Conservation (phyloP, 2,113 vertebrate species). For the Calidris pygmaea region DNA sequence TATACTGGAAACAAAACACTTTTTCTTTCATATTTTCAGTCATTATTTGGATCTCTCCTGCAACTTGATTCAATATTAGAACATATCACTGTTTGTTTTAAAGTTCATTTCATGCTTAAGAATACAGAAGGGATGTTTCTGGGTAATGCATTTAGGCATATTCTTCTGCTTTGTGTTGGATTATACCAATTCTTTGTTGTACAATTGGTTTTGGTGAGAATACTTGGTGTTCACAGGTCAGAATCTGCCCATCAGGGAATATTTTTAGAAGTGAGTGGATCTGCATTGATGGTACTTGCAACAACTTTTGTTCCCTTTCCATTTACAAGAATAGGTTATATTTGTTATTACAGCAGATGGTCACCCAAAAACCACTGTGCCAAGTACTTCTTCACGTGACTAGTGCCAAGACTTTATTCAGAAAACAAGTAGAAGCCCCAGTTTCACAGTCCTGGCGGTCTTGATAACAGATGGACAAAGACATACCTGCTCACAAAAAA, state of each 20-base stretch:
- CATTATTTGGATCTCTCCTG: background rate
- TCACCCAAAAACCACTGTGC: background rate
- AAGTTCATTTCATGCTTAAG: background rate
- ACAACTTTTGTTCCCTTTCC: background rate
- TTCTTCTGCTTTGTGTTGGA: background rate
- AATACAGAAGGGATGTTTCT: background rate
- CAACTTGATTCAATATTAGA: background rate
- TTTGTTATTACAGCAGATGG: background rate
- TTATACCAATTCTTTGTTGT: background rate
- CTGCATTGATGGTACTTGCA: background rate
- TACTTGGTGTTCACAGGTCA: background rate
- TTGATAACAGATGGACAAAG: background rate
- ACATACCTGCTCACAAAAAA: background rate
- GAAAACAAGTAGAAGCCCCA: background rate
- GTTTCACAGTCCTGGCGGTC: background rate
- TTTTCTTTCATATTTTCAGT: background rate
- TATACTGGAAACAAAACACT: background rate
- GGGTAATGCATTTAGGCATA: background rate
- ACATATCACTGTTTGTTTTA: background rate
- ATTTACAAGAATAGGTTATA: background rate
- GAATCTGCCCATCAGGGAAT: background rate
- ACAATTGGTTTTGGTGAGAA: background rate
- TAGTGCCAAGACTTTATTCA: background rate
- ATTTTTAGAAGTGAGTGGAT: background rate
- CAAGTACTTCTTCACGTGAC: background rate